These are phyloP conservation scores for Oncorhynchus tshawytscha DNA, from an alignment of 2,113 vertebrate species.

Conservation along the genomic window DNA sequence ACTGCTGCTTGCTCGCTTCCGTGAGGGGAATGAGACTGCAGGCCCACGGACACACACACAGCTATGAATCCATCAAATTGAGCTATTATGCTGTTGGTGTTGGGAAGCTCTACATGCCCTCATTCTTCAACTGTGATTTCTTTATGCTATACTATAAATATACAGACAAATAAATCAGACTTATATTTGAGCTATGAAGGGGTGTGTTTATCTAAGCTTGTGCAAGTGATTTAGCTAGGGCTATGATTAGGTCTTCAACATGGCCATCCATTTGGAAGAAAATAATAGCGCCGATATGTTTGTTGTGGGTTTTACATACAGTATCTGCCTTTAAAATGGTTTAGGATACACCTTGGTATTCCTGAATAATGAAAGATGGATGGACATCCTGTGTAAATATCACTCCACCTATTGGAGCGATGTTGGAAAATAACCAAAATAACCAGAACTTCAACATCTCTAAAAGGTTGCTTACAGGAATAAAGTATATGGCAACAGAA, in stretches of 20 bases:
- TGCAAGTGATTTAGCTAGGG: constrained; percentile 15
- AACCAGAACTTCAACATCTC: too few relatives aligned
- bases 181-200: constrained; percentile 25
- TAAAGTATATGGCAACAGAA: neutral
- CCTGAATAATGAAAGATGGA: too few relatives aligned
- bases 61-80: constrained; percentile 66
- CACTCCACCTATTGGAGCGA: too few relatives aligned
- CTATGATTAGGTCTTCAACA: neutral
- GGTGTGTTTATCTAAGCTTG: constrained; percentile 33
- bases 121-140: constrained; percentile 60
- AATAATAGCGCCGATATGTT: constrained; percentile 30
- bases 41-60: constrained; percentile 25
- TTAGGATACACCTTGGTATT: too few relatives aligned
- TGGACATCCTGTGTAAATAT: too few relatives aligned
- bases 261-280: constrained; percentile 21
- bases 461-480: too few relatives aligned
- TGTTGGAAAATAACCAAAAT: too few relatives aligned
- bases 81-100: constrained; percentile 58
- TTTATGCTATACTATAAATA: constrained; percentile 62
- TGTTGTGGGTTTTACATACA: neutral
- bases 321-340: constrained; percentile 5
- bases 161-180: constrained; percentile 50
- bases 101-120: constrained; percentile 46
- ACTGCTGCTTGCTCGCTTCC: constrained; percentile 19
- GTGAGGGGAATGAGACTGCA: constrained; percentile 31